Evolutionary conservation across 2,888 invertebrate species (phyloP).

Genomic region (Esperia sulphurella): DNA sequence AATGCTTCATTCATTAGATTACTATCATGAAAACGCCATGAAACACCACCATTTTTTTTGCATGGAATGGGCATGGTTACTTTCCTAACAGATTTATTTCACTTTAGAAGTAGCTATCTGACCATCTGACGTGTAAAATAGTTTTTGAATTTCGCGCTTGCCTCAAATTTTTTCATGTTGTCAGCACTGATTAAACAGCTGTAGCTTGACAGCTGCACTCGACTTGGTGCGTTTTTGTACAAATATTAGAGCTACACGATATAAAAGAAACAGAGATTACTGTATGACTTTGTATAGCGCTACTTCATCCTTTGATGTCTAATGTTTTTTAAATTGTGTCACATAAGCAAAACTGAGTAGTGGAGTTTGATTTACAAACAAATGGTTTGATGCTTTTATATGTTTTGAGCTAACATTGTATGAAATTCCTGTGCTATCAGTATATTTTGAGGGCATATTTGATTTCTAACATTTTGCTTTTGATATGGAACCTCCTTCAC

Average conservation of each 20-base stretch:
- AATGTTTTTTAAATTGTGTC: background rate
- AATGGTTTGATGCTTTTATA: too few relatives aligned
- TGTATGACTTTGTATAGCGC: background rate
- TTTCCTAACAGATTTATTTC: too few relatives aligned
- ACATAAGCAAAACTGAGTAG: background rate
- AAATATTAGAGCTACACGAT: background rate
- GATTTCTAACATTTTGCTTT: background rate
- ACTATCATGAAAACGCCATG: too few relatives aligned
- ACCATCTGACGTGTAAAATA: too few relatives aligned
- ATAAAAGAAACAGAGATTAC: background rate
- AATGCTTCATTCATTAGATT: too few relatives aligned
- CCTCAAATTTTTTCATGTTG: background rate
- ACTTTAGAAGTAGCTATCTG: too few relatives aligned
- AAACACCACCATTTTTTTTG: too few relatives aligned
- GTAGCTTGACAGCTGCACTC: background rate
- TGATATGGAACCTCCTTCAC: constrained; percentile 65
- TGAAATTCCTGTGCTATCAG: background rate
- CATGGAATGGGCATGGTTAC: too few relatives aligned
- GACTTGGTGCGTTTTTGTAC: background rate
- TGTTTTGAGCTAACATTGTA: too few relatives aligned
- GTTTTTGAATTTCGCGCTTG: too few relatives aligned
- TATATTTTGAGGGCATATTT: background rate
- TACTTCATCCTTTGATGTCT: background rate
- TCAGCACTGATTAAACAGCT: background rate
- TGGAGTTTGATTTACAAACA: background rate